Percentiles rank a stretch among this genome's conserved stretches.
Evolutionary conservation across 2,888 invertebrate genomes (phyloP).

Genomic region (Mermis nigrescens): DNA sequence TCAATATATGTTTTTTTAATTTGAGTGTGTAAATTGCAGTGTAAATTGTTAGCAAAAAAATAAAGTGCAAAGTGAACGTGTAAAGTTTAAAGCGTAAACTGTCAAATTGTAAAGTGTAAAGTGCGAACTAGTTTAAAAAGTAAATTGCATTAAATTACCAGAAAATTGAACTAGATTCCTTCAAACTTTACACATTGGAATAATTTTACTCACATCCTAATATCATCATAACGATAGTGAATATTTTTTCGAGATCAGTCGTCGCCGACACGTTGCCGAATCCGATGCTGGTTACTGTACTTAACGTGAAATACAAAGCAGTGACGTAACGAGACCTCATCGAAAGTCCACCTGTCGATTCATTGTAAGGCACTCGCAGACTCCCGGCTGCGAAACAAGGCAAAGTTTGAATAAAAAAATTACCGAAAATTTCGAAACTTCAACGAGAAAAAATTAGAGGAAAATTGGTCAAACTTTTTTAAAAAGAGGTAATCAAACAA

Average conservation of each 20-base stretch:
- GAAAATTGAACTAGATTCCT: too few relatives aligned
- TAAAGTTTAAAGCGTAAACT: too few relatives aligned
- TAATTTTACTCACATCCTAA: constrained; percentile 98
- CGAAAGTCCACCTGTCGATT: constrained; percentile 25
- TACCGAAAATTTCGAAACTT: not conserved
- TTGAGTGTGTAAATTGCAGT: too few relatives aligned
- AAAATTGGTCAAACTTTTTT: too few relatives aligned
- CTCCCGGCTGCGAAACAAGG: not conserved
- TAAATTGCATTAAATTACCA: too few relatives aligned
- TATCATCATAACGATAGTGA: constrained; percentile 94
- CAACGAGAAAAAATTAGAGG: not conserved
- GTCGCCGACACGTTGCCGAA: constrained; percentile 54
- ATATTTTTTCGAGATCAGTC: constrained; percentile 86
- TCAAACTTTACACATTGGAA: too few relatives aligned
- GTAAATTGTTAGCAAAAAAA: too few relatives aligned
- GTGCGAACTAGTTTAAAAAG: too few relatives aligned
- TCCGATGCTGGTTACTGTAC: constrained; percentile 87
- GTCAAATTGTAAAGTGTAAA: too few relatives aligned
- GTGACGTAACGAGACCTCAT: constrained; percentile 57
- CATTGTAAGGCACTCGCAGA: constrained; percentile 1
- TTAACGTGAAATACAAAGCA: constrained; percentile 91
- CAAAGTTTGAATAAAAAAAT: not conserved
- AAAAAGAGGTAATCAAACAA: too few relatives aligned
- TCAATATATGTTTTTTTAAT: too few relatives aligned
- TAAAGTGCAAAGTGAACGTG: too few relatives aligned